Evolutionary conservation across 2,888 invertebrate genomes (phyloP).

Genomic region (Heteromyza rotundicornis): DNA sequence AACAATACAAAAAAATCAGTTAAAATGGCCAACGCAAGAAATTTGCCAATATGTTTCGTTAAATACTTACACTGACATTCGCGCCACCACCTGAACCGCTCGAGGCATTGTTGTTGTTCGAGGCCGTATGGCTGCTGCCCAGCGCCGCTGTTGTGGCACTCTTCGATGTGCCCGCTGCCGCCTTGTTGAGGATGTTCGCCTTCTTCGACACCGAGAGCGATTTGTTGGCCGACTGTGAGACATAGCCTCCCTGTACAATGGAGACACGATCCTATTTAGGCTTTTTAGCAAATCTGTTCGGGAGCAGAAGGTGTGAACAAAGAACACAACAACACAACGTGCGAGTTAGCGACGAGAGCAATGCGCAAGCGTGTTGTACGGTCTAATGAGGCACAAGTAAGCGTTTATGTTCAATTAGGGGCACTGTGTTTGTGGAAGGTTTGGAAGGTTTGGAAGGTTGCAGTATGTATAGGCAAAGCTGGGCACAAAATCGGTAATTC

Average conservation of each 20-base stretch:
- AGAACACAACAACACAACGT: slow-evolving; percentile 57
- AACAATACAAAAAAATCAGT: neutral
- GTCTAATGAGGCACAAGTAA: too few species aligned
- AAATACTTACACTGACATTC: slow-evolving; percentile 62
- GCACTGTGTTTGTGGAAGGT: neutral
- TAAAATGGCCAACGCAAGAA: neutral
- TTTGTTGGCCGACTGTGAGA: slow-evolving; percentile 63
- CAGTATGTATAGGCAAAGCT: too few species aligned
- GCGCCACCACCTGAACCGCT: slow-evolving; percentile 34
- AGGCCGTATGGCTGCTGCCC: slow-evolving; percentile 39
- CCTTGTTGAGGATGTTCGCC: slow-evolving; percentile 80
- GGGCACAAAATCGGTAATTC: too few species aligned
- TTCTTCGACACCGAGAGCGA: slow-evolving; percentile 78
- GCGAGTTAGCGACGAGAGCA: slow-evolving; percentile 48
- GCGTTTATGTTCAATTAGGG: slow-evolving; percentile 15
- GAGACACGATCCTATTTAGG: slow-evolving; percentile 71
- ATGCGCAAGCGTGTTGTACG: slow-evolving; percentile 23
- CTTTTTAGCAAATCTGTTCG: slow-evolving; percentile 59
- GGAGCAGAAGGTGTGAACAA: slow-evolving; percentile 46
- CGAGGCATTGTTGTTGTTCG: slow-evolving; percentile 49
- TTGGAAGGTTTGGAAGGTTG: neutral
- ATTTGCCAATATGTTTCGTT: too few species aligned
- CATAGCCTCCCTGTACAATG: slow-evolving; percentile 73
- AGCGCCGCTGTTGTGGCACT: slow-evolving; percentile 39
- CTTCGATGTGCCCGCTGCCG: slow-evolving; percentile 64